Evolutionary conservation across 2,888 invertebrate species (phyloP).

Genomic region (Crematogaster levior): DNA sequence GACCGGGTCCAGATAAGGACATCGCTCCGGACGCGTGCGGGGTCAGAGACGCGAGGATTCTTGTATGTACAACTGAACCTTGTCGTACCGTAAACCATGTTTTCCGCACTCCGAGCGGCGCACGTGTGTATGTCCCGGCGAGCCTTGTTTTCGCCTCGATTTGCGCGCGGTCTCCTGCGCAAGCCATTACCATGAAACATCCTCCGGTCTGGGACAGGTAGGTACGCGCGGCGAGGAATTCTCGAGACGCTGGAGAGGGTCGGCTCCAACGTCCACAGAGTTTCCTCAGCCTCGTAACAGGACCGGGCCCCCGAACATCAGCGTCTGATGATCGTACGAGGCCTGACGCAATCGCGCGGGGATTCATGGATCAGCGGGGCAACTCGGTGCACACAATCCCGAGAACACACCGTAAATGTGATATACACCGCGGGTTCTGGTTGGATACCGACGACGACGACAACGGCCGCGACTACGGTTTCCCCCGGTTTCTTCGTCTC

Average conservation of each 20-base stretch:
- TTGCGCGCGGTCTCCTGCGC: conserved; percentile 60
- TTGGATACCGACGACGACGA: conserved; percentile 22
- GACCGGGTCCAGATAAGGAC: conserved; percentile 29
- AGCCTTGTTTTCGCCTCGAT: conserved; percentile 61
- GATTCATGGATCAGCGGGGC: conserved; percentile 58
- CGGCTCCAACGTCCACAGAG: conserved; percentile 6
- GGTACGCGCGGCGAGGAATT: conserved; percentile 34
- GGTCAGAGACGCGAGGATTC: conserved; percentile 1
- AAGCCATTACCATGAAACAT: conserved; percentile 71
- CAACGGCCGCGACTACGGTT: conserved; percentile 48
- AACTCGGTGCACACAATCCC: conserved; percentile 51
- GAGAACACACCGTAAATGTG: conserved; percentile 76
- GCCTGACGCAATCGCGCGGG: conserved; percentile 43
- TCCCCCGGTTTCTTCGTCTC: conserved; percentile 30
- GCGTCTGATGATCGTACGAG: conserved; percentile 31
- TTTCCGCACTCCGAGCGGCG: conserved; percentile 48
- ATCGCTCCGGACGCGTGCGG: not conserved
- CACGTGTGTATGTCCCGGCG: conserved; percentile 44
- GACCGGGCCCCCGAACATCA: not conserved
- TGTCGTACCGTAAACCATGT: conserved; percentile 65
- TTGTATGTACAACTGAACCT: conserved; percentile 61
- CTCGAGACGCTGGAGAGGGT: conserved; percentile 30
- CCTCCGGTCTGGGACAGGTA: conserved; percentile 64
- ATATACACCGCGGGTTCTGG: conserved; percentile 69
- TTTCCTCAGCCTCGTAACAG: conserved; percentile 37